Evolutionary conservation across 2,797 vertebrate genomes (phyloP), one percentile per base, ranked within the genome.

Genomic region (Ceryle rudis): DNA sequence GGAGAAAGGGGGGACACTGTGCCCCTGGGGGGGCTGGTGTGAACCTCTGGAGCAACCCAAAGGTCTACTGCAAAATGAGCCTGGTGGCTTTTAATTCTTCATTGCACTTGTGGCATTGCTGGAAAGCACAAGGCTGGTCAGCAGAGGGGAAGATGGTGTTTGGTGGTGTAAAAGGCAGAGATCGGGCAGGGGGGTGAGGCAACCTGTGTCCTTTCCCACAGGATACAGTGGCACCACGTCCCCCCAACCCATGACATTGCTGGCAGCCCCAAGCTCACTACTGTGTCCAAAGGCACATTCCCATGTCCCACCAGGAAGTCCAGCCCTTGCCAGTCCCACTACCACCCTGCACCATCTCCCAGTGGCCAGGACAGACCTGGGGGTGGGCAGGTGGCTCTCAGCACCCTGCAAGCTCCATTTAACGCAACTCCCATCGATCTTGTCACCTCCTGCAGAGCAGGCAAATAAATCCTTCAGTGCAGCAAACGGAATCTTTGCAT

Each of bases 71-170:
- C 8, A 61, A 20, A n/a, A 1, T 3, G 35, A 29, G 18, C 28
- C 8, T 9, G 16, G 57, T 17, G 75, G 46, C 4, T 67, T 79
- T 42, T 0, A 4, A 29, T 6, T 57, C 69, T 73, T 11, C 0
- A 0, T 6, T 0, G 1, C 1, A 0, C 17, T 39, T 0, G 0
- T 25, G 92, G 83, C 7, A 11, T 1, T 1, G 7, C 31, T 2
- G 4, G 57, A 1, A 39, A 55, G n/a, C 0, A 0, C 0, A 1
- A 46, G 35, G 80, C 4, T 7, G 58, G 26, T 20, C 0, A 3
- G 65, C 3, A 21, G 10, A 14, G 9, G 17, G 39, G n/a, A 23
- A 8, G 55, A 9, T 25, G 77, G 37, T 14, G 37, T 25, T n/a
- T 33, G 57, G 25, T 8, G 77, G 6, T 39, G 47, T 17, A 58